Percentiles rank a stretch among this genome's conserved stretches.
phyloP scores from a whole-genome alignment of 2,797 vertebrate genomes.

The Gambusia yucatana region DNA sequence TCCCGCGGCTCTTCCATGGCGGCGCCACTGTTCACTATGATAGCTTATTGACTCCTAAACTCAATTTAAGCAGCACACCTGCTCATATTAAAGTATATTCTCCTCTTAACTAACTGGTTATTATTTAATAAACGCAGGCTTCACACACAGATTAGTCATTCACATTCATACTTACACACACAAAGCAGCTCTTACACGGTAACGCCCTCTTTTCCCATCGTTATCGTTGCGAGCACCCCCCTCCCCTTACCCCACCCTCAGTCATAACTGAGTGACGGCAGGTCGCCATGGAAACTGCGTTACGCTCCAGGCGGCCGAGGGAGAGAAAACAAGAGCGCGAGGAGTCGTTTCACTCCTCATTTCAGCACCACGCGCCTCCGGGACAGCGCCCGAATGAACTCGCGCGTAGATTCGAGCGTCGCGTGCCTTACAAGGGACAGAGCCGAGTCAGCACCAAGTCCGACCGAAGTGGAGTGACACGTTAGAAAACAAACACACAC shows the following conservation, averaged over 20 bases:
- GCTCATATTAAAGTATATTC: neutral
- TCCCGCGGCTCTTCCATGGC: neutral
- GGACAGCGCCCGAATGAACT: slow-evolving; percentile 84
- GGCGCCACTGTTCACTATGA: neutral
- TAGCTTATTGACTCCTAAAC: neutral
- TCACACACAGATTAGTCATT: neutral
- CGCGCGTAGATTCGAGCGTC: slow-evolving; percentile 42
- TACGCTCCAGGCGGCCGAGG: slow-evolving; percentile 79
- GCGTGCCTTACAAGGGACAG: slow-evolving; percentile 42
- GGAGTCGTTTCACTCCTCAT: slow-evolving; percentile 74
- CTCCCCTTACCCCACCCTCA: slow-evolving; percentile 31
- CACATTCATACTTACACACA: slow-evolving; percentile 31
- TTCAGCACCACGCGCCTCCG: slow-evolving; percentile 85
- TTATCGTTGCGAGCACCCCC: slow-evolving; percentile 33
- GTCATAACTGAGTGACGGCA: slow-evolving; percentile 85
- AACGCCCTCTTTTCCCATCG: slow-evolving; percentile 20
- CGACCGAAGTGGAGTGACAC: slow-evolving; percentile 28
- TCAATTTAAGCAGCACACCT: neutral
- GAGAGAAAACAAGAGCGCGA: slow-evolving; percentile 77
- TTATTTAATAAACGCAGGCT: neutral
- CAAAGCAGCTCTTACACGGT: slow-evolving; percentile 9
- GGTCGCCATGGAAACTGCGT: slow-evolving; percentile 88
- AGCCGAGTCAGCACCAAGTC: slow-evolving; percentile 51
- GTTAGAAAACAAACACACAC: neutral
- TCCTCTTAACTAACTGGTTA: neutral